Evolutionary conservation across 2,888 invertebrate genomes (phyloP), one percentile per base, ranked within the genome.

Genomic region (Gisinianus flammeolus): DNA sequence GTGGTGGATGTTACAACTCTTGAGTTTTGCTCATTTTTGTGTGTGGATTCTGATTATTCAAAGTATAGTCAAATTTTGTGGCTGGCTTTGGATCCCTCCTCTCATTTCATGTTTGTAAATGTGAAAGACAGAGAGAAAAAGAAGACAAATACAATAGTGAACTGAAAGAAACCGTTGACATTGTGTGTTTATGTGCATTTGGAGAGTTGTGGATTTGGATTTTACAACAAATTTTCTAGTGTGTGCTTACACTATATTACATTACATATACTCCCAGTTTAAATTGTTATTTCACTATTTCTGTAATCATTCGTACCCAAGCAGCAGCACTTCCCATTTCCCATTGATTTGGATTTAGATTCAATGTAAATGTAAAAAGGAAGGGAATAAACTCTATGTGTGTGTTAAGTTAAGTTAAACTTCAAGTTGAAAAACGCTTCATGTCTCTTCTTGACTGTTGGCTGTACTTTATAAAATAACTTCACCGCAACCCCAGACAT

Each of bases 101-200:
- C n/a, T 10, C 12, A 44, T 56, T 4, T 56, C n/a, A 56, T 56
- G 56, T 56, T 66, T 28, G 66, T n/a, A n/a, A n/a, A n/a, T n/a
- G n/a, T n/a, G n/a, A n/a, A 12, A 44, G 44, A 44, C 44, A 4
- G 19, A 26, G 67, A 67, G 19, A 52, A 28, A 33, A 44, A 66
- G 44, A 64, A 74, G 64, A 68, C 56, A 68, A 76, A 56, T 67
- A 76, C 67, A 68, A 76, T 54, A 22, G 31, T 68, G n/a, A 76
- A 76, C 44, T 56, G 54, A 76, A 76, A 76, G 76, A 76, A 76
- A 56, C 76, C 56, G 68, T 68, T 76, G 68, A 54, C 76, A 68
- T 67, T 67, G 67, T 28, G 66, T 64, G 28, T 74, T 44, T 44
- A 35, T 35, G 5, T 35, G 35, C 12, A 35, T 8, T 8, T 35